phyloP scores from a whole-genome alignment of 2,888 invertebrate genomes.

The Bimastos eiseni region DNA sequence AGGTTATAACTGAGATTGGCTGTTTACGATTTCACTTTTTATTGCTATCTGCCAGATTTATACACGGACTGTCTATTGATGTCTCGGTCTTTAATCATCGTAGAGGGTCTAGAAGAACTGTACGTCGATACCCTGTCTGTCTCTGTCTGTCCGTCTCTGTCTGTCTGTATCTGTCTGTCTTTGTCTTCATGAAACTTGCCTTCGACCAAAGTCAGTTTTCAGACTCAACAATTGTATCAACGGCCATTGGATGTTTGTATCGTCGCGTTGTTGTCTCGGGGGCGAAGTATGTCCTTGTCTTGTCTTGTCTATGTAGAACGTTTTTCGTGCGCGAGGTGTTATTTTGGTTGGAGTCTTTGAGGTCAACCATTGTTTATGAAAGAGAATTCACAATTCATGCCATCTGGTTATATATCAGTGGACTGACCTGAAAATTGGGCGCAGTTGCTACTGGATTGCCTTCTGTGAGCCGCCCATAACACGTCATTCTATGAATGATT shows the following conservation, averaged over 20 bases:
- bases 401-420: not conserved
- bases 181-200: not conserved
- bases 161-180: not conserved
- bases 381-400: not conserved
- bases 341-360: not conserved
- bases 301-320: not conserved
- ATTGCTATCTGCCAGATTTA: not conserved
- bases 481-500: not conserved
- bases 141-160: conserved; percentile 21
- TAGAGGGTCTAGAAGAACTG: not conserved
- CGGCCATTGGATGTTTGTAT: not conserved
- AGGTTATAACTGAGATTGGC: not conserved
- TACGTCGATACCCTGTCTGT: not conserved
- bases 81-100: not conserved
- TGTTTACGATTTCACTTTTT: not conserved
- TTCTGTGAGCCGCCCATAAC: not conserved
- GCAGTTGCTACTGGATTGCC: not conserved
- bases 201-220: conserved; percentile 2
- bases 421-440: not conserved
- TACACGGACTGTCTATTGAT: not conserved
- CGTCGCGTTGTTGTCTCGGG: not conserved
- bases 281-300: not conserved
- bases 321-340: not conserved
- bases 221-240: not conserved
- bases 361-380: not conserved